phyloP scores from a whole-genome alignment of 1,140 invertebrate genomes.

The Callitettix versicolor region DNA sequence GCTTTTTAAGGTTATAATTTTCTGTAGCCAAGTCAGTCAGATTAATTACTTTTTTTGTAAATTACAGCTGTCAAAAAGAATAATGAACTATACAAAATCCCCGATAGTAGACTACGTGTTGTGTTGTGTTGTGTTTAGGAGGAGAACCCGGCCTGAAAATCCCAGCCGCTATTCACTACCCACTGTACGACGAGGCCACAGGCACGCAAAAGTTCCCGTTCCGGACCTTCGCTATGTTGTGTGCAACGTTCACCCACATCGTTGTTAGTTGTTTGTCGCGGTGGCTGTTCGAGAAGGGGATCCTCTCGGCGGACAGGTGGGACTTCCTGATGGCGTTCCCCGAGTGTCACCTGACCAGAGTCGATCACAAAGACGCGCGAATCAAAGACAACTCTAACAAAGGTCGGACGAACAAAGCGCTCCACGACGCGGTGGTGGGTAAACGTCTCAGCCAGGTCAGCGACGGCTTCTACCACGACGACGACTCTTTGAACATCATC shows the following conservation, averaged over 20 bases:
- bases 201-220: slow-evolving; percentile 48
- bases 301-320: slow-evolving; percentile 29
- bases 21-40: no score
- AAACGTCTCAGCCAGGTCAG: slow-evolving; percentile 13
- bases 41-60: no score
- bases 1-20: no score
- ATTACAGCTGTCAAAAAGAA: no score
- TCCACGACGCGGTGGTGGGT: slow-evolving; percentile 16
- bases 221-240: slow-evolving; percentile 45
- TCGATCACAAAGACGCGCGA: slow-evolving; percentile 12
- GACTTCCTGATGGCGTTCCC: slow-evolving; percentile 15
- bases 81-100: no score
- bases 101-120: no score
- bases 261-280: slow-evolving; percentile 42
- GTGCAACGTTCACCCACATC: slow-evolving; percentile 46
- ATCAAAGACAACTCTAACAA: slow-evolving; percentile 10
- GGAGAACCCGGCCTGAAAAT: slow-evolving; percentile 6
- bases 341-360: slow-evolving; percentile 14
- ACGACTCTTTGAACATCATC: slow-evolving; percentile 1
- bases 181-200: slow-evolving; percentile 42
- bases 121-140: no score
- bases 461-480: slow-evolving; percentile 7
- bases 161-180: slow-evolving; percentile 43
- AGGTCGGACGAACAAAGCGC: slow-evolving; percentile 14
- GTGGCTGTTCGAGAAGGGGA: slow-evolving; percentile 43